Base-by-base conservation (phyloP, 2,113 vertebrate genomes). In the Stercorarius parasiticus region DNA sequence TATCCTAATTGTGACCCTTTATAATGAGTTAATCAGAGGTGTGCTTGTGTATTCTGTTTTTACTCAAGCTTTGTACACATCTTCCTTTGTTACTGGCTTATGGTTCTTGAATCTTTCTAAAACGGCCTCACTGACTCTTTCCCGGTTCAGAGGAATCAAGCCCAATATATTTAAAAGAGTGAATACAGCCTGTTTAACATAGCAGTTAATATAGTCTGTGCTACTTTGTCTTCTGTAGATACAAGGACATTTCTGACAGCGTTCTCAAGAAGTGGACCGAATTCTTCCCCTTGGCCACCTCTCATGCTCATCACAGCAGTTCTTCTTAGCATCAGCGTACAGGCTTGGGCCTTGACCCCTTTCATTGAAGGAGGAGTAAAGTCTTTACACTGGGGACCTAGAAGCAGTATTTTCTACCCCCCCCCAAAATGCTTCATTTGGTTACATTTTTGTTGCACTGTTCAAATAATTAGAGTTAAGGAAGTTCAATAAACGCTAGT, bases 391-490 rank as follows among this genome's bases (percentile, higher is more conserved):
- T 65, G 13, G 42, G 30, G 55, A 91, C 36, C 21, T 71, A 94
- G 88, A 67, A 92, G 45, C 69, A 95, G 6, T 30, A 81, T 76
- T 73, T 88, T 87, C 91, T 61, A 94, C 67, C n/a, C 49, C 10
- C 10, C 13, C 13, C 26, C 86, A 95, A 86, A 45, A 56, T 84
- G 42, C 64, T 96, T 96, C 16, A 40, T 50, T 20, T 66, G 25
- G n/a, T 86, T 84, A 52, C 73, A 81, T 92, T 95, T 90, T 77
- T 91, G 43, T 83, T 30, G 15, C 79, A 67, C 66, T 90, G 71
- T 93, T 94, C 86, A 95, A 91, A 88, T 91, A 96, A 94, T 82
- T 87, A 82, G 22, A 85, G 29, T 90, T 82, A 83, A 38, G 36
- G 47, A 88, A 87, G 59, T 78, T 94, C n/a, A 91, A 71, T 16